Conservation (phyloP, 92 coral and sea anemone species). For the Nematostella vectensis region DNA sequence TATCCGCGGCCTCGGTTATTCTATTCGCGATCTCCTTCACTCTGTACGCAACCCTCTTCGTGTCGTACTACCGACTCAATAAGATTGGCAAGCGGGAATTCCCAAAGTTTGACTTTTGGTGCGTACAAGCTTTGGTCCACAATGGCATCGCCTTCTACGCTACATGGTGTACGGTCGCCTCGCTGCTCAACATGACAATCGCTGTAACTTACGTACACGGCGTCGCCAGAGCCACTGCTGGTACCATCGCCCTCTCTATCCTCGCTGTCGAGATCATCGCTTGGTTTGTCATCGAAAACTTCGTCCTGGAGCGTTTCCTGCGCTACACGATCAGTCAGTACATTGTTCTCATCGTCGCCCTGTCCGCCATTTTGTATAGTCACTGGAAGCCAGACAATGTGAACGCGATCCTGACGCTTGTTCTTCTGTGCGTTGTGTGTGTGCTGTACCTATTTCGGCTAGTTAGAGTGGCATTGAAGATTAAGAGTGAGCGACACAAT, state of each 20-base stretch:
- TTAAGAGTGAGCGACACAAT: conserved; percentile 3
- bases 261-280: conserved; percentile 58
- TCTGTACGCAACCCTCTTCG: conserved; percentile 36
- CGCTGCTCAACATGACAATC: conserved; percentile 74
- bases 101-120: conserved; percentile 38
- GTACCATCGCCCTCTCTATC: conserved; percentile 50
- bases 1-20: conserved; percentile 31
- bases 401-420: conserved; percentile 56
- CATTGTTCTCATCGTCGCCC: conserved; percentile 77
- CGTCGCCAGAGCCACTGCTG: conserved; percentile 38
- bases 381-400: conserved; percentile 62
- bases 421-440: conserved; percentile 47
- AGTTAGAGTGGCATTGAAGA: conserved; percentile 36
- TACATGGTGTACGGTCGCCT: conserved; percentile 79
- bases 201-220: conserved; percentile 59
- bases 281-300: conserved; percentile 77
- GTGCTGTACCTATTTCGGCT: conserved; percentile 50
- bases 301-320: conserved; percentile 46
- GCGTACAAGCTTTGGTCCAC: conserved; percentile 52
- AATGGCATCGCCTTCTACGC: conserved; percentile 83
- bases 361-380: conserved; percentile 73
- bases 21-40: conserved; percentile 42
- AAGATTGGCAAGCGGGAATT: conserved; percentile 17
- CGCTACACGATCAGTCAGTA: conserved; percentile 68
- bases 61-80: conserved; percentile 51